Conservation (phyloP, 1,140 invertebrate genomes). For the Phortica variegata region DNA sequence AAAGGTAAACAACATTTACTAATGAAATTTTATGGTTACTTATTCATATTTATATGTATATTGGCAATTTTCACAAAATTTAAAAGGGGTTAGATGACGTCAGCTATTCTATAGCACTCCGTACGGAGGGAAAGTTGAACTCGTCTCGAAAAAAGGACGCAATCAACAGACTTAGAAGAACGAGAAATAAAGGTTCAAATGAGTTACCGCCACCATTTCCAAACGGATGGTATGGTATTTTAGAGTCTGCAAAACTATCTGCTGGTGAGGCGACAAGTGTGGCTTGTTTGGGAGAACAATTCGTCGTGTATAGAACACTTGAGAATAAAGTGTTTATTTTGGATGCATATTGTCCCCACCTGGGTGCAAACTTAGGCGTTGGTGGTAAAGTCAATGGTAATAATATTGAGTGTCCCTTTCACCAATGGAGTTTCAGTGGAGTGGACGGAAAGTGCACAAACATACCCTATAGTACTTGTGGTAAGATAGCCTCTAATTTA, state of each 20-base stretch:
- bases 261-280: constrained; percentile 66
- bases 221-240: constrained; percentile 84
- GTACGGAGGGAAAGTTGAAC: not conserved
- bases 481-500: constrained; percentile 14
- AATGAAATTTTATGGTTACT: too few relatives aligned
- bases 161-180: constrained; percentile 33
- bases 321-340: constrained; percentile 67
- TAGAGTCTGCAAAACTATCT: constrained; percentile 69
- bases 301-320: constrained; percentile 72
- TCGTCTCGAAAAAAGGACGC: constrained; percentile 13
- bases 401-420: constrained; percentile 86
- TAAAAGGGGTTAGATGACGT: constrained; percentile 17
- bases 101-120: constrained; percentile 4
- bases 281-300: constrained; percentile 71
- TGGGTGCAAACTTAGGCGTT: constrained; percentile 81
- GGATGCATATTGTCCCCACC: constrained; percentile 86
- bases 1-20: too few relatives aligned
- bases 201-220: constrained; percentile 80
- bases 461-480: constrained; percentile 65
- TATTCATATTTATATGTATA: too few relatives aligned
- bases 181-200: constrained; percentile 51
- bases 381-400: constrained; percentile 74
- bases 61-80: too few relatives aligned
- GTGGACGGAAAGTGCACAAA: constrained; percentile 69
- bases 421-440: constrained; percentile 79